A percentile compares a stretch with the other conserved stretches of the same genome.
Evolutionary conservation across 2,113 vertebrate genomes (phyloP).

Genomic region (Neodontobutis hainanensis): DNA sequence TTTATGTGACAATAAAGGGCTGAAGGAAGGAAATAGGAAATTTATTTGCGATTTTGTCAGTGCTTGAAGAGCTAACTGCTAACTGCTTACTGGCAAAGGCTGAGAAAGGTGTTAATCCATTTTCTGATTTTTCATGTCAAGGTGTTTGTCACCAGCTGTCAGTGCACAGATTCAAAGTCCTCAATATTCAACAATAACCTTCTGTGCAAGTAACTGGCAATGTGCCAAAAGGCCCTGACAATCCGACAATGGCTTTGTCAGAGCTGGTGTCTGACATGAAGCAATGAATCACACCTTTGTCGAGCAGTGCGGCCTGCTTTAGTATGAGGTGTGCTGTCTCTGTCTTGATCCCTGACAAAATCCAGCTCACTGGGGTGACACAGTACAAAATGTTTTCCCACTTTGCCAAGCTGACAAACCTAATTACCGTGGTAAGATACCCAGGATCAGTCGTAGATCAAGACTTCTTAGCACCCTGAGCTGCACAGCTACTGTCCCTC

Average conservation of each 20-base stretch:
- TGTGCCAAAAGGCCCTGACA: constrained; percentile 64
- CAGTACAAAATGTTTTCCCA: constrained; percentile 69
- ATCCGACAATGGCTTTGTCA: constrained; percentile 67
- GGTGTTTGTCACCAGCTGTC: constrained; percentile 43
- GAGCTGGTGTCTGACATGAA: constrained; percentile 33
- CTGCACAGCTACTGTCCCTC: constrained; percentile 46
- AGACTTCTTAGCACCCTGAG: constrained; percentile 59
- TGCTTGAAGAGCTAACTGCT: constrained; percentile 13
- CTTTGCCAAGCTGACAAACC: constrained; percentile 69
- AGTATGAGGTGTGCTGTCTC: constrained; percentile 43
- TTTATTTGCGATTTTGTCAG: constrained; percentile 21
- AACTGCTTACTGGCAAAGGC: constrained; percentile 26
- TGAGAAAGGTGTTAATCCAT: constrained; percentile 45
- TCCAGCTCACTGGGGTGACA: constrained; percentile 66
- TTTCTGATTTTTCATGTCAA: constrained; percentile 45
- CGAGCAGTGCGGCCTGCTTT: constrained; percentile 42
- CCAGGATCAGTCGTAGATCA: constrained; percentile 69
- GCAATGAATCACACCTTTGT: constrained; percentile 60
- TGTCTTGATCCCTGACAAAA: constrained; percentile 69
- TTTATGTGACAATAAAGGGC: constrained; percentile 35
- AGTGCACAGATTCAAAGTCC: constrained; percentile 11
- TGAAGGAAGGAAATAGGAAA: constrained; percentile 4
- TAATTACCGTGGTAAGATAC: constrained; percentile 62
- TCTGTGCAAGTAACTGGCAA: constrained; percentile 43
- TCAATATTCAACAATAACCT: constrained; percentile 42